These are phyloP conservation scores for Dasyprocta punctata DNA, from an alignment of 2,113 vertebrate species.

Conservation along the genomic window DNA sequence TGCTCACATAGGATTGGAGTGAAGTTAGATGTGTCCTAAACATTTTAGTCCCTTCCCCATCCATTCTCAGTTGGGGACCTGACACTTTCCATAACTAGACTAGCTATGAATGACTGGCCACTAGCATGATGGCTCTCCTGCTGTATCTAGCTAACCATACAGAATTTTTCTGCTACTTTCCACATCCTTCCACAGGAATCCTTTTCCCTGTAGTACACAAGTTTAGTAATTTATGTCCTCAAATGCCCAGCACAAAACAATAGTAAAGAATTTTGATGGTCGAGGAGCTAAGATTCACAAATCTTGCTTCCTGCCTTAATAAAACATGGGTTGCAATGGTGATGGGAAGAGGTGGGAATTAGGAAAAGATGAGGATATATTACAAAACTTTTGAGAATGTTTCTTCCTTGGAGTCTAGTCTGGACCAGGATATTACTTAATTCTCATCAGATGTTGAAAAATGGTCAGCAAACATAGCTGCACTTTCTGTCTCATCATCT, in stretches of 20 bases:
- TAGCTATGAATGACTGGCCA: neutral
- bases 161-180: slow-evolving; percentile 29
- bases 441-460: neutral
- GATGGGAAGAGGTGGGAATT: slow-evolving; percentile 13
- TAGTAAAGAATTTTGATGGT: slow-evolving; percentile 44
- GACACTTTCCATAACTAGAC: neutral
- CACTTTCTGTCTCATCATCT: neutral
- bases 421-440: neutral
- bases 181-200: neutral
- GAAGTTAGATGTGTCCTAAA: neutral
- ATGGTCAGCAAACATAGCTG: neutral
- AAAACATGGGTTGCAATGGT: slow-evolving; percentile 41
- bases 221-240: neutral
- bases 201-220: neutral
- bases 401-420: neutral
- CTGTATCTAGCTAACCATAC: neutral
- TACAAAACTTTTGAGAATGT: neutral
- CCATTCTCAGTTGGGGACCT: neutral
- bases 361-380: slow-evolving; percentile 28
- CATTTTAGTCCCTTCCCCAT: neutral
- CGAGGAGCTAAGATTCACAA: slow-evolving; percentile 49
- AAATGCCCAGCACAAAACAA: slow-evolving; percentile 31
- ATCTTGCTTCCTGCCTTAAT: slow-evolving; percentile 30
- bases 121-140: neutral
- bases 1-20: neutral